These are phyloP conservation scores for Pocillopora meandrina DNA, from an alignment of 92 coral and sea anemone species.

Conservation along the genomic window DNA sequence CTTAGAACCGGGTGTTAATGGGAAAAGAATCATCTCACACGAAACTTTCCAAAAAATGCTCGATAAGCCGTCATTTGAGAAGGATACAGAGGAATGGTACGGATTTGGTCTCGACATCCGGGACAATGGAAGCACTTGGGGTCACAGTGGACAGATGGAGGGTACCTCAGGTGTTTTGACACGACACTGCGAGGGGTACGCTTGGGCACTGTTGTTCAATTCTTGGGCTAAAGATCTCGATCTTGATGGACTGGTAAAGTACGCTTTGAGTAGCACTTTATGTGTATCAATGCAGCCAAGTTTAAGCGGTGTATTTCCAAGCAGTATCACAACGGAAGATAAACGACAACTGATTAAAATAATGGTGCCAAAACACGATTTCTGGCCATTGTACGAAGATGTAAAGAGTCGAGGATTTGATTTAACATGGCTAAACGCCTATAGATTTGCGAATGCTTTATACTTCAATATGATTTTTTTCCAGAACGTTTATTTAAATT, in stretches of 20 bases:
- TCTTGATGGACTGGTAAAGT: constrained; percentile 42
- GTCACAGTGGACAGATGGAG: constrained; percentile 56
- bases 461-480: constrained; percentile 30
- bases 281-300: not conserved
- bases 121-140: constrained; percentile 45
- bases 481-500: not conserved
- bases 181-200: constrained; percentile 34
- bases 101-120: constrained; percentile 48
- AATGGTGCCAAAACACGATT: constrained; percentile 10
- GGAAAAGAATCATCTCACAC: constrained; percentile 13
- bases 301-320: not conserved
- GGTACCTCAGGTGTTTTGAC: constrained; percentile 51
- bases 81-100: constrained; percentile 45
- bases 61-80: constrained; percentile 22
- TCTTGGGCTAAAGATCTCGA: constrained; percentile 52
- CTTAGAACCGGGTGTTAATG: constrained; percentile 26
- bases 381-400: constrained; percentile 24
- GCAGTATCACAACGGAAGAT: constrained; percentile 4
- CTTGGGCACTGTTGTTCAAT: constrained; percentile 54
- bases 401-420: constrained; percentile 20
- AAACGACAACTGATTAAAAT: constrained; percentile 19
- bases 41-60: constrained; percentile 42
- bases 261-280: constrained; percentile 15
- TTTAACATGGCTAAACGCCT: constrained; percentile 30
- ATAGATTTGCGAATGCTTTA: constrained; percentile 8